These are phyloP conservation scores for Suricata suricatta DNA, from an alignment of 2,113 vertebrate species.

Conservation along the genomic window DNA sequence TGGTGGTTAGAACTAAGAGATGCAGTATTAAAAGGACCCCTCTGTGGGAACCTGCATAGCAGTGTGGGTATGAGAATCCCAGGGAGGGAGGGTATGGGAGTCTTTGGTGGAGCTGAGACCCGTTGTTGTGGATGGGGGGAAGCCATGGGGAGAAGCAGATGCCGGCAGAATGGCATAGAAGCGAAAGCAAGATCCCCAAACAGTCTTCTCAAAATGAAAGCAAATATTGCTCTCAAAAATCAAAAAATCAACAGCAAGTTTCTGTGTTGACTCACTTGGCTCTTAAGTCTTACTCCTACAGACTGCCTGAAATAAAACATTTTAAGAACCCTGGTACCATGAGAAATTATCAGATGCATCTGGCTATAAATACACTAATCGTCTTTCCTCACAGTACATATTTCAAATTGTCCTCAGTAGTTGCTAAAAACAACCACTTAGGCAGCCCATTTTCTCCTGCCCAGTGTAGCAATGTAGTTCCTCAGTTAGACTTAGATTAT, in stretches of 20 bases:
- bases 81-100: neutral
- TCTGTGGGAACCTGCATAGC: neutral
- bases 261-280: constrained; percentile 54
- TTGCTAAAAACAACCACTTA: constrained; percentile 39
- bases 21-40: neutral
- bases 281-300: constrained; percentile 47
- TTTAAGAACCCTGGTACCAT: neutral
- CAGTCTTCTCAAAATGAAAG: constrained; percentile 18
- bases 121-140: rapidly evolving
- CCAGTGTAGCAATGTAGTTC: neutral
- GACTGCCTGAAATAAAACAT: constrained; percentile 37
- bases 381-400: neutral
- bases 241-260: neutral
- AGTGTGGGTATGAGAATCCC: neutral
- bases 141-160: neutral
- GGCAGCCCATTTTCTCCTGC: neutral
- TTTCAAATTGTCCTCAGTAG: neutral
- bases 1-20: constrained; percentile 10
- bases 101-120: neutral
- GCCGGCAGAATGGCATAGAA: neutral
- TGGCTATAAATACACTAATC: neutral
- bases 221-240: constrained; percentile 26
- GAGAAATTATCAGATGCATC: constrained; percentile 19
- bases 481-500: neutral
- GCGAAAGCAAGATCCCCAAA: neutral